Percentiles rank a stretch among this genome's conserved stretches.
Evolutionary conservation across 2,797 vertebrate genomes (phyloP).

Genomic region (Cirrhinus molitorella): DNA sequence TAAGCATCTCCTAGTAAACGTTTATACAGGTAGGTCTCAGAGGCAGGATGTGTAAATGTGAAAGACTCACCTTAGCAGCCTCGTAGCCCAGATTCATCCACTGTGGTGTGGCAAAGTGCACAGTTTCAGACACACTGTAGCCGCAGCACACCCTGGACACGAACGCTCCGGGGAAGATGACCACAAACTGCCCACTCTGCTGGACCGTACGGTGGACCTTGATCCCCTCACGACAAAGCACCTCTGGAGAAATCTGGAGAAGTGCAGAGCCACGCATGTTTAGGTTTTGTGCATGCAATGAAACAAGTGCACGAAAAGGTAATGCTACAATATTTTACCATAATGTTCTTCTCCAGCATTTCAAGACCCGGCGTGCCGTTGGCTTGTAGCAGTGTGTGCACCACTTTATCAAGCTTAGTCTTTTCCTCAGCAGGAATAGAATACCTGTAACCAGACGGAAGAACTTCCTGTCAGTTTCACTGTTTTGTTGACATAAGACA

Average conservation of each 20-base stretch:
- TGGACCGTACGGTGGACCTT: slow-evolving; percentile 97
- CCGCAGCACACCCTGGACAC: slow-evolving; percentile 98
- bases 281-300: background rate
- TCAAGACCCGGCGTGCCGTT: slow-evolving; percentile 98
- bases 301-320: background rate
- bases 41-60: background rate
- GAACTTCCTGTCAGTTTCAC: slow-evolving; percentile 29
- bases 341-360: slow-evolving; percentile 99
- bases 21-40: no score
- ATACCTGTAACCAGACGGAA: slow-evolving; percentile 83
- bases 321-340: slow-evolving; percentile 77
- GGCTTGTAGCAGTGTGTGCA: slow-evolving; percentile 98
- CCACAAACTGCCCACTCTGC: slow-evolving; percentile 95
- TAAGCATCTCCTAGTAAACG: background rate
- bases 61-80: slow-evolving; percentile 91
- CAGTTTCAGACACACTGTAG: slow-evolving; percentile 98
- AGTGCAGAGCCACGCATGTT: background rate
- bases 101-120: slow-evolving; percentile 98
- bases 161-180: slow-evolving; percentile 98
- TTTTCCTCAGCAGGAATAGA: slow-evolving; percentile 99
- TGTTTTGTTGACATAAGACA: slow-evolving; percentile 13
- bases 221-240: slow-evolving; percentile 96
- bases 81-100: slow-evolving; percentile 98
- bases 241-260: slow-evolving; percentile 94
- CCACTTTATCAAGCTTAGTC: slow-evolving; percentile 97